These are phyloP conservation scores for Sitophilus oryzae DNA, from an alignment of 1,140 invertebrate genomes.

Conservation along the genomic window DNA sequence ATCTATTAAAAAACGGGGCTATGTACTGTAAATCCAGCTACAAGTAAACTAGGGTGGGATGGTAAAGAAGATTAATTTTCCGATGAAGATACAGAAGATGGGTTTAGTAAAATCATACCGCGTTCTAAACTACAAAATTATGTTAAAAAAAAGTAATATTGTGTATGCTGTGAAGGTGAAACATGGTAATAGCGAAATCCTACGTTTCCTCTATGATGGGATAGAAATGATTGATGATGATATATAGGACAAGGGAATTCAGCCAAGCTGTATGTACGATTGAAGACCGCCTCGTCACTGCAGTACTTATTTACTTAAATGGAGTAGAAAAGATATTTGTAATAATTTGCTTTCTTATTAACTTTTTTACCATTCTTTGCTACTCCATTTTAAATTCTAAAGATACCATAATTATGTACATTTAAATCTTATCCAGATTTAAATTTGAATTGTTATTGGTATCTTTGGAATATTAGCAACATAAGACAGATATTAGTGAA, in stretches of 20 bases:
- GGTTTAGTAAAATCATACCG: too few species aligned
- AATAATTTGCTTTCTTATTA: conserved; percentile 1
- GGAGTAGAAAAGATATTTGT: conserved; percentile 11
- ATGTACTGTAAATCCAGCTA: too few species aligned
- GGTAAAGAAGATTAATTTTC: too few species aligned
- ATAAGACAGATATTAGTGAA: too few species aligned
- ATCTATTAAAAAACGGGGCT: too few species aligned
- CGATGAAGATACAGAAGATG: too few species aligned
- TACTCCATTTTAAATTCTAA: conserved; percentile 1
- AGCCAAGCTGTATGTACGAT: conserved; percentile 38
- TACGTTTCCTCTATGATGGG: conserved; percentile 8
- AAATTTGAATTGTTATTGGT: too few species aligned
- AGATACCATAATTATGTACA: conserved; percentile 1
- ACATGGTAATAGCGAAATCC: background rate
- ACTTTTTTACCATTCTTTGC: background rate
- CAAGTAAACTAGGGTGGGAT: too few species aligned
- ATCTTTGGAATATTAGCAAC: too few species aligned
- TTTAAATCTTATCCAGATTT: too few species aligned
- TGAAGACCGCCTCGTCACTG: conserved; percentile 32
- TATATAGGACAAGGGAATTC: conserved; percentile 31
- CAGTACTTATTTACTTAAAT: conserved; percentile 11
- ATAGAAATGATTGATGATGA: conserved; percentile 17
- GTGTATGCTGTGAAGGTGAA: background rate
- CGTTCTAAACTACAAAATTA: background rate
- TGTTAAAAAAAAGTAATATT: background rate